Evolutionary conservation across 2,888 invertebrate species (phyloP).

Genomic region (Nephrotoma appendiculata): DNA sequence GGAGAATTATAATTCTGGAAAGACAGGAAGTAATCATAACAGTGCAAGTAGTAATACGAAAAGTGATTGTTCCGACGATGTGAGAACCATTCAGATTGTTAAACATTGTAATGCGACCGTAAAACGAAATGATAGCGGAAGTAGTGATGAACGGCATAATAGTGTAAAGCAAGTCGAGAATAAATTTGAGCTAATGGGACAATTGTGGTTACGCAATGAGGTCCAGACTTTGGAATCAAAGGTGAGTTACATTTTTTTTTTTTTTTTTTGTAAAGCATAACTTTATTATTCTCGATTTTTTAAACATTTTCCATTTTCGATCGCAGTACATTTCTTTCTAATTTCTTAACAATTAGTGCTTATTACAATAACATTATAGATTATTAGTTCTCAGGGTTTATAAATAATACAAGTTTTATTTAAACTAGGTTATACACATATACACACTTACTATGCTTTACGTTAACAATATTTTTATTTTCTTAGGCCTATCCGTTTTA

Average conservation of each 20-base stretch:
- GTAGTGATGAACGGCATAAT: conserved; percentile 11
- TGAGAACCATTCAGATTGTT: not conserved
- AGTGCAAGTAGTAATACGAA: conserved; percentile 17
- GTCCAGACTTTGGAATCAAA: conserved; percentile 72
- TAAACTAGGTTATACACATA: not conserved
- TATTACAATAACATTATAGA: too few species aligned
- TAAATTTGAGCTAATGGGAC: conserved; percentile 53
- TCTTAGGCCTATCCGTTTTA: not conserved
- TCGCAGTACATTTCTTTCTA: too few species aligned
- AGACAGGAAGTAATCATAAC: conserved; percentile 25
- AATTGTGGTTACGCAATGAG: conserved; percentile 77
- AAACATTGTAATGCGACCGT: not conserved
- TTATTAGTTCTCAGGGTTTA: too few species aligned
- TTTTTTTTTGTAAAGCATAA: too few species aligned
- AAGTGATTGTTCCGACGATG: not conserved
- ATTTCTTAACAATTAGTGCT: too few species aligned
- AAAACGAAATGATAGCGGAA: conserved; percentile 11
- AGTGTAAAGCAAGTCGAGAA: not conserved
- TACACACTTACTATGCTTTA: not conserved
- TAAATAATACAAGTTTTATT: too few species aligned
- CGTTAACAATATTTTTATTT: not conserved
- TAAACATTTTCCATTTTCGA: not conserved
- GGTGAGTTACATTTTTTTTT: conserved; percentile 28
- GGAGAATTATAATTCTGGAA: not conserved
- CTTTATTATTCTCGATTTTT: not conserved